Evolutionary conservation across 2,888 invertebrate species (phyloP).

Genomic region (Pristionchus exspectatus): DNA sequence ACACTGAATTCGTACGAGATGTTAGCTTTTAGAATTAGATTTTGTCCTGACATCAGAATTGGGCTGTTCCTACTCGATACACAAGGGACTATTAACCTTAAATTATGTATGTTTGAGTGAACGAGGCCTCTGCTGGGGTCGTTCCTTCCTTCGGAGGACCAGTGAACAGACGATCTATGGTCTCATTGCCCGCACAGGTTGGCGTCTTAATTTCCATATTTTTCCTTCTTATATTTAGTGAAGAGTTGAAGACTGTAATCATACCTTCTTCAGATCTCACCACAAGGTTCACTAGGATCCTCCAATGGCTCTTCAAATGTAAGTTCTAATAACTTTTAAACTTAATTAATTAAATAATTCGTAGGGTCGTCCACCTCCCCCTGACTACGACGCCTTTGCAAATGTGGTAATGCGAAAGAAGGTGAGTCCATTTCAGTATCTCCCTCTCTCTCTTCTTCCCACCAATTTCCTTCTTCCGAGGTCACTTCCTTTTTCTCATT

Average conservation of each 20-base stretch:
- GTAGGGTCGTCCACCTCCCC: constrained; percentile 10
- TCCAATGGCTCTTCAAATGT: constrained; percentile 24
- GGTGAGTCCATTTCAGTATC: constrained; percentile 1
- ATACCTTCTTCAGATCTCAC: background rate
- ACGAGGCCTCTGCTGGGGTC: background rate
- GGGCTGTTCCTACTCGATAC: too few species aligned
- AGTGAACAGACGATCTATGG: constrained; percentile 18
- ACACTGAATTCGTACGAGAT: background rate
- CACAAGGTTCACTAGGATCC: constrained; percentile 43
- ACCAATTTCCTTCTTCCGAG: background rate
- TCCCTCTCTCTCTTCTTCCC: background rate
- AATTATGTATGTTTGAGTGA: background rate
- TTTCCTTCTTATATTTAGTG: too few species aligned
- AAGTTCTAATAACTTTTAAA: background rate
- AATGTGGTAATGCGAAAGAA: constrained; percentile 37
- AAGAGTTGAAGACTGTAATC: too few species aligned
- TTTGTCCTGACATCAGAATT: too few species aligned
- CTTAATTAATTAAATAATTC: background rate
- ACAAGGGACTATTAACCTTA: background rate
- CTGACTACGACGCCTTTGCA: constrained; percentile 34
- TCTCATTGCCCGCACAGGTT: constrained; percentile 24
- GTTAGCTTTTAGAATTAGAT: too few species aligned
- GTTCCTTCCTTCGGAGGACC: background rate
- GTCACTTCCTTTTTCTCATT: constrained; percentile 40
- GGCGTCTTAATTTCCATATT: background rate